Base-by-base conservation (phyloP, 1,140 invertebrate species). In the Lordiphosa mommai region DNA sequence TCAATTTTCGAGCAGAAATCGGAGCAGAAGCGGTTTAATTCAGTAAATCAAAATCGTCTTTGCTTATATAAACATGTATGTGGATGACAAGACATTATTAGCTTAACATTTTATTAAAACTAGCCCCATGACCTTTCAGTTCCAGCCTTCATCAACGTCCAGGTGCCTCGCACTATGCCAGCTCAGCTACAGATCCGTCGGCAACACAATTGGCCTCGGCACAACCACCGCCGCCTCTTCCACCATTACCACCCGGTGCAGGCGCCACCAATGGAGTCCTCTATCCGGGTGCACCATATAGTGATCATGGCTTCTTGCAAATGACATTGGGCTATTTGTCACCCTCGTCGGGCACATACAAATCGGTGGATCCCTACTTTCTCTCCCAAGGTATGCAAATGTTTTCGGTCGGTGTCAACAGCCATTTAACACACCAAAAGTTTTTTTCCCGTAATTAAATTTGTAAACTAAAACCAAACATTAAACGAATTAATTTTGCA, bases 191-290 rank as follows among this genome's bases (percentile, higher is more conserved):
- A 72, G 88, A 37, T 82, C 87, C 53, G n/a, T 38, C 50, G 43
- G 51, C 53, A 82, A 88, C 44, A 69, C 86, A 37, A 67, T 67
- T 53, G 72, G 88, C 44, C 90, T 91, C 61, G 94, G 93, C 1
- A 94, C 94, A 8, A 94, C 95, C 88, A 90, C 96, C 56, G 95
- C 96, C 67, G 93, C 27, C 89, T 82, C 89, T 89, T 72, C 48
- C 91, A 88, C 37, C 80, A n/a, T 41, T 63, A 7, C 59, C 55
- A 12, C 58, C 52, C 37, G 47, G 70, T 32, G 37, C 53, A 3
- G 55, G 58, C 7, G 66, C 46, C 3, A 43, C 55, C 6, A 73
- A 67, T 47, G 57, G 72, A 4, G 61, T 80, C 6, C 90, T 40
- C 61, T 88, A 69, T 89, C 79, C 91, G 0, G 88, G 90, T 43